Base-by-base conservation (phyloP, 2,888 invertebrate species). In the Tetragonula carbonaria region DNA sequence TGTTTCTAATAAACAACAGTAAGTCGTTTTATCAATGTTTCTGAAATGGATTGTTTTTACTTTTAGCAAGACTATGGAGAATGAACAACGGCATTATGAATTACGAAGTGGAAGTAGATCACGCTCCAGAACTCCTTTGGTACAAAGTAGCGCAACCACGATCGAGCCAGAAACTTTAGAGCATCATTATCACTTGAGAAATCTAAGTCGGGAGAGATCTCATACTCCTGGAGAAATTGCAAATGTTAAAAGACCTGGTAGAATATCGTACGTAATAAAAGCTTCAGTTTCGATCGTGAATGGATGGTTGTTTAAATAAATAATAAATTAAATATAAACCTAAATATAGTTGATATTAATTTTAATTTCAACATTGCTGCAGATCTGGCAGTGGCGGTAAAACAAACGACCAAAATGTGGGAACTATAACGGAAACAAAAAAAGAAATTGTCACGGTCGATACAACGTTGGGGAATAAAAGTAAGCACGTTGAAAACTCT, bases 81-180 rank as follows among this genome's bases (percentile, higher is more conserved):
- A 86, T 50, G 94, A 94, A 57, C 92, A 90, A 70, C 93, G 91
- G 87, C 92, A 93, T 73, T 94, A 94, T 72, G 93, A 94, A 78
- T 82, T 94, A 72, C 87, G 94, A 74, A 94, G 92, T 71, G 91
- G 93, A 65, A 94, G 94, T 81, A 91, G 94, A 83, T 94, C 94
- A 38, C 90, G 94, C 67, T 94, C 94, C 3, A 92, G 91, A 74
- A 94, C 94, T 55, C 94, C 94, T 4, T 91, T 92, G 86, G 84
- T 92, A 55, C 82, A 85, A 21, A 91, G 71, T 76, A 89, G 74
- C 66, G 85, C 45, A 8, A 45, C 76, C 1, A 70, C 82, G 5
- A 76, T 83, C 5, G 93, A 93, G 33, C 80, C 88, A 13, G 94
- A 94, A 78, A 59, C 67, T 14, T 57, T 75, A 0, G 94, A 93